Percentiles rank a stretch among this genome's conserved stretches.
These are phyloP conservation scores for Diabrotica undecimpunctata DNA, from an alignment of 1,140 invertebrate genomes.

Conservation along the genomic window DNA sequence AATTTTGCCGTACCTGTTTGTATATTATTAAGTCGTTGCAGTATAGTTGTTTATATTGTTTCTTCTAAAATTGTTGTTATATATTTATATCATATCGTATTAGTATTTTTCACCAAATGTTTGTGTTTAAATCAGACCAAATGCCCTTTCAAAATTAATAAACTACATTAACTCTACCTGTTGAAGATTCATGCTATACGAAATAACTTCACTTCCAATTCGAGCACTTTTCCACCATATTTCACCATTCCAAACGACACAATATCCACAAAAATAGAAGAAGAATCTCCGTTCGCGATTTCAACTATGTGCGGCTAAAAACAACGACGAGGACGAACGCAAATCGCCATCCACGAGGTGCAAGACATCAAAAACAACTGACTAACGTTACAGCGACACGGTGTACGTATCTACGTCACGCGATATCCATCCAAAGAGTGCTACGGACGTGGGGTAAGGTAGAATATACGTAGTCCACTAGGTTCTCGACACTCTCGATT, in stretches of 20 bases:
- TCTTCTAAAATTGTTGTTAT: too few relatives aligned
- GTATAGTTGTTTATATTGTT: too few relatives aligned
- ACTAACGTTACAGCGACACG: neutral
- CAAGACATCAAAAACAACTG: constrained; percentile 13
- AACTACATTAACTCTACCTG: neutral
- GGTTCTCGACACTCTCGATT: too few relatives aligned
- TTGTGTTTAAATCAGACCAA: too few relatives aligned
- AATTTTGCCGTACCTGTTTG: too few relatives aligned
- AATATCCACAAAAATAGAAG: neutral
- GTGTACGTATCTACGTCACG: neutral
- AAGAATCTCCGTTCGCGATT: neutral
- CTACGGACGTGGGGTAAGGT: constrained; percentile 2
- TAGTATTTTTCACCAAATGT: too few relatives aligned
- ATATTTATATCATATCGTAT: too few relatives aligned
- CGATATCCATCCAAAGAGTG: neutral
- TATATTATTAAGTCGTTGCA: too few relatives aligned
- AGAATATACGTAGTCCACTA: neutral
- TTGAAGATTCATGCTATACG: constrained; percentile 13
- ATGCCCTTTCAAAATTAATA: too few relatives aligned
- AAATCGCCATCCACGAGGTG: constrained; percentile 12
- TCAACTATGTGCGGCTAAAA: too few relatives aligned
- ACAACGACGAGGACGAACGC: neutral
- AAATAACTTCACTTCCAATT: neutral
- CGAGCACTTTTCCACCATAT: neutral
- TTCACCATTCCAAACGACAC: constrained; percentile 6